Evolutionary conservation across 2,113 vertebrate genomes (phyloP).

Genomic region (Prinia subflava): DNA sequence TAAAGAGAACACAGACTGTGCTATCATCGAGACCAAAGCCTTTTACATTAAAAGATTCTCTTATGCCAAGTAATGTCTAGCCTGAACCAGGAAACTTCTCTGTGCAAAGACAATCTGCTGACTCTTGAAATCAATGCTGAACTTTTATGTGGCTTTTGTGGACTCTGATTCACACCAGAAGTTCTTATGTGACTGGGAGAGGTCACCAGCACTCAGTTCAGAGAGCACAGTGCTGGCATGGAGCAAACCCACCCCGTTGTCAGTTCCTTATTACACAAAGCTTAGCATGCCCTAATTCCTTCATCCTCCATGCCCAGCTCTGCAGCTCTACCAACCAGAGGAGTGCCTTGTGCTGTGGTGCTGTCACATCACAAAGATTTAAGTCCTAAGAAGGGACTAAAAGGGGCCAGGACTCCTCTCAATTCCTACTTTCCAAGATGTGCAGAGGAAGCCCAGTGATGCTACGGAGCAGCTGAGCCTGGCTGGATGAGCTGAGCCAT

Average conservation of each 20-base stretch:
- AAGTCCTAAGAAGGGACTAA: neutral
- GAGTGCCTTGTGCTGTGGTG: neutral
- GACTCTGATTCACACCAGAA: neutral
- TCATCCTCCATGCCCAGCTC: neutral
- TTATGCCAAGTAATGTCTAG: neutral
- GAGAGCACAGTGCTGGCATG: neutral
- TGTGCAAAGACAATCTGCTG: neutral
- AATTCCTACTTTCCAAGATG: neutral
- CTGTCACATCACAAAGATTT: neutral
- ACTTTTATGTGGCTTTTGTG: neutral
- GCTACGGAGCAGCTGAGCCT: neutral
- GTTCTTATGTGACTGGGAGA: neutral
- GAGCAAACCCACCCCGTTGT: rapidly evolving
- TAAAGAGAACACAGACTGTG: neutral
- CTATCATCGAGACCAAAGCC: neutral
- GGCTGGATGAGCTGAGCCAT: neutral
- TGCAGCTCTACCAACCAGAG: neutral
- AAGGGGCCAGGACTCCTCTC: neutral
- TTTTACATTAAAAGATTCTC: neutral
- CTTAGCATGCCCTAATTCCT: neutral
- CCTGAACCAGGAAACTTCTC: neutral
- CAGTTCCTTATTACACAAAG: neutral
- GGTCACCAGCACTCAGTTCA: neutral
- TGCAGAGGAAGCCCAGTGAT: neutral
- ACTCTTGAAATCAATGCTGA: neutral